phyloP scores from a whole-genome alignment of 2,888 invertebrate genomes.

The Caenorhabditis auriculariae region DNA sequence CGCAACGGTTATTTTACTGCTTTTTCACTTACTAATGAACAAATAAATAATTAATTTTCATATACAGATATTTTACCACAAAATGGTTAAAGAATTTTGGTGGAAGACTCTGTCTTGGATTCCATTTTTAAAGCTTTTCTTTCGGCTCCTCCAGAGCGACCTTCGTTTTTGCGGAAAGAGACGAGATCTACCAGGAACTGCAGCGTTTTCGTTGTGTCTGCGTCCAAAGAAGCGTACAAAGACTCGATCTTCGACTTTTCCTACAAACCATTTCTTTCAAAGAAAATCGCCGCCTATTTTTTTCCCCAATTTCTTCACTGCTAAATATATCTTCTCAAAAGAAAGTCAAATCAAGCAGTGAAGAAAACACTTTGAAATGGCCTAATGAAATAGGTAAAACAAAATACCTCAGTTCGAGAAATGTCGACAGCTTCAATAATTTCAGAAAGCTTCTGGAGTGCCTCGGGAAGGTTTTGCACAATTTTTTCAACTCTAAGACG shows the following conservation, averaged over 20 bases:
- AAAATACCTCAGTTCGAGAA: conserved; percentile 21
- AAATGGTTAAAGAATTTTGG: conserved; percentile 14
- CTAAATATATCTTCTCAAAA: too few relatives aligned
- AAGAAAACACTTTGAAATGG: too few relatives aligned
- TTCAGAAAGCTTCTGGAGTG: conserved; percentile 14
- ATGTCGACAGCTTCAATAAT: conserved; percentile 25
- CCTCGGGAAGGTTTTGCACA: conserved; percentile 18
- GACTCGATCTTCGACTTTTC: conserved; percentile 19
- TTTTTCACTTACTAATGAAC: too few relatives aligned
- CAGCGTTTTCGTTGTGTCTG: conserved; percentile 21
- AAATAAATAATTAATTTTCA: too few relatives aligned
- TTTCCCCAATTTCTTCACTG: too few relatives aligned
- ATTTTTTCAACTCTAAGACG: conserved; percentile 17
- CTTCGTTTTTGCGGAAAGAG: conserved; percentile 27
- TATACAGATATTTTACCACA: too few relatives aligned
- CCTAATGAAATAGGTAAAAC: too few relatives aligned
- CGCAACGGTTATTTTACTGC: too few relatives aligned
- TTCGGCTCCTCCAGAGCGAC: conserved; percentile 22
- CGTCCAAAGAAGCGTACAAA: conserved; percentile 16
- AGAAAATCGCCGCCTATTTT: neutral
- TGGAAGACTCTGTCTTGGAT: conserved; percentile 21
- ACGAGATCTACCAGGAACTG: conserved; percentile 27
- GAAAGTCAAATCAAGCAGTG: too few relatives aligned
- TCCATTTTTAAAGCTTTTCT: too few relatives aligned
- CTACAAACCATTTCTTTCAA: too few relatives aligned